These are phyloP conservation scores for Apantesis nais DNA, from an alignment of 2,888 invertebrate genomes.

Conservation along the genomic window DNA sequence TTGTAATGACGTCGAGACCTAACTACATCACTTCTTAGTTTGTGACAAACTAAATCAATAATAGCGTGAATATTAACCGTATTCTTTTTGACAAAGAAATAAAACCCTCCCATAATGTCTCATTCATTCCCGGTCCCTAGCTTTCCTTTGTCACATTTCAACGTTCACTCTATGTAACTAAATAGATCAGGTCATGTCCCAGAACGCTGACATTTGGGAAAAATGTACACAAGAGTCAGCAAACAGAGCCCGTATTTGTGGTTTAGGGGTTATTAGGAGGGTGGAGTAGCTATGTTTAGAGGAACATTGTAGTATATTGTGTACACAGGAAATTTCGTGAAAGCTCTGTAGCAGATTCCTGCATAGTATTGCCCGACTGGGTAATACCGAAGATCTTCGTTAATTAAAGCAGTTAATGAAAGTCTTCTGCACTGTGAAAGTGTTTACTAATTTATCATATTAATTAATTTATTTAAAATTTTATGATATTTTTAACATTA, in stretches of 20 bases:
- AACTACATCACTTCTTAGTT: neutral
- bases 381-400: too few relatives aligned
- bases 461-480: too few relatives aligned
- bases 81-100: neutral
- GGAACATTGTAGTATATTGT: neutral
- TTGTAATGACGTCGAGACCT: neutral
- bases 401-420: too few relatives aligned
- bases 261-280: neutral
- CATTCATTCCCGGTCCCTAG: neutral
- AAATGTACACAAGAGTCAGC: constrained; percentile 13
- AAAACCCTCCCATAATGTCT: neutral
- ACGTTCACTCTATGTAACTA: constrained; percentile 5
- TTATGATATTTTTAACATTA: too few relatives aligned
- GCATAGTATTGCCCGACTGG: neutral
- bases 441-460: too few relatives aligned
- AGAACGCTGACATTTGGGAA: constrained; percentile 13
- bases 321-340: neutral
- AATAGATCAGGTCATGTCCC: constrained; percentile 13
- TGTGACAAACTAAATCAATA: neutral
- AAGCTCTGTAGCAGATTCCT: neutral
- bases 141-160: neutral
- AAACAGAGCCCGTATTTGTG: constrained; percentile 22
- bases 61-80: neutral
- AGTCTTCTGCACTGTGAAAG: too few relatives aligned
- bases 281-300: constrained; percentile 1